Evolutionary conservation across 2,888 invertebrate genomes (phyloP), one percentile per base, ranked within the genome.

Genomic region (Chaetoderma sp.): DNA sequence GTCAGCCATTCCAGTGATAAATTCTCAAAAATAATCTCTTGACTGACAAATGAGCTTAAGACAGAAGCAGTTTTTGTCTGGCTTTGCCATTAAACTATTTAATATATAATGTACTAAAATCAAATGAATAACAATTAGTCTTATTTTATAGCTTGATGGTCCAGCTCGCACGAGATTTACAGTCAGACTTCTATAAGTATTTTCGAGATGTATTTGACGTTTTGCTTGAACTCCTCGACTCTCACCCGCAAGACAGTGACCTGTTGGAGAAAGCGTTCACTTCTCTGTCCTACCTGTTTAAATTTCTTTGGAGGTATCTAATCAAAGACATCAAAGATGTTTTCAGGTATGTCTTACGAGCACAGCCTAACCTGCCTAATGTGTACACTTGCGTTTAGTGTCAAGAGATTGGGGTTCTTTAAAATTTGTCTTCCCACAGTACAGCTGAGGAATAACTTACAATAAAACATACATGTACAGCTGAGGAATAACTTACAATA

Each of bases 281-380:
- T 4, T 92, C 94, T 75, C 87, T 98, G 60, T 95, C 98, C 0
- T 94, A 94, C 87, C 85, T 98, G 5, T 96, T 97, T 83, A 97
- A 97, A 89, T 92, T 92, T 55, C 88, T 96, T 16, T 94, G 95
- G 90, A 90, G 93, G 21, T 92, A 92, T 78, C 88, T 97, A 59
- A 90, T 94, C 30, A 93, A 92, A 76, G 93, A 96, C 82, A 90
- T 96, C 52, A 89, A 90, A 52, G 88, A 89, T 16, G 91, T 95
- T 0, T 90, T 94, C 70, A 90, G 81, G 86, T 83, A 75, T 73
- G 66, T 72, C 30, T 72, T 68, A 30, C 28, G 8, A 21, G 8
- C 18, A 47, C 18, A 47, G n/a, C 10, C 10, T 13, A 39, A n/a
- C 39, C 10, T 39, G 10, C 39, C 10, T 39, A 10, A 39, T n/a